A percentile compares a stretch with the other conserved stretches of the same genome.
phyloP scores from a whole-genome alignment of 2,113 vertebrate genomes.

The Nettapus auritus region DNA sequence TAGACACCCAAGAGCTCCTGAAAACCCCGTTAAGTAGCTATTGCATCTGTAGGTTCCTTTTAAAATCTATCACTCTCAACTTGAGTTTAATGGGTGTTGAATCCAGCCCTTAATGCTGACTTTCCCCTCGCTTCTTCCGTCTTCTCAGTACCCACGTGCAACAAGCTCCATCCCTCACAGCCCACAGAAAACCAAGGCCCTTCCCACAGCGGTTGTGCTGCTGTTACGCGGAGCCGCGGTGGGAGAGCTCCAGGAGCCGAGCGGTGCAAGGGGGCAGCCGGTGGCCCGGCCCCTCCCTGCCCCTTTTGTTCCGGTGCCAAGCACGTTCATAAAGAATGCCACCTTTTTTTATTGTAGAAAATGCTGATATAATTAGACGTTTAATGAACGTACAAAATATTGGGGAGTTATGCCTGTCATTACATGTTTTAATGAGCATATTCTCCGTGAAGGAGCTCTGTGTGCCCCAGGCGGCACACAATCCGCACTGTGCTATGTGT shows the following conservation, averaged over 20 bases:
- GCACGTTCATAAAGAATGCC: background rate
- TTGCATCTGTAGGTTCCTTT: background rate
- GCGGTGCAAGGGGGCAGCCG: rapidly evolving
- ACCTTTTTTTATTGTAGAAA: background rate
- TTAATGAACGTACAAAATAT: background rate
- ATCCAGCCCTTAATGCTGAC: background rate
- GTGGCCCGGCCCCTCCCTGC: background rate
- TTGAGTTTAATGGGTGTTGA: background rate
- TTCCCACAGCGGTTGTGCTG: rapidly evolving
- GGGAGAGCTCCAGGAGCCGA: background rate
- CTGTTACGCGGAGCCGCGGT: rapidly evolving
- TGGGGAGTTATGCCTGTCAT: conserved; percentile 29
- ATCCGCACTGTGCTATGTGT: background rate
- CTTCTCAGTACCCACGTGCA: rapidly evolving
- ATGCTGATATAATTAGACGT: background rate
- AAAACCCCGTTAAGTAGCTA: background rate
- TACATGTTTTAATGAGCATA: conserved; percentile 44
- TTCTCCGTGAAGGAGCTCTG: background rate
- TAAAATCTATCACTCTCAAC: background rate
- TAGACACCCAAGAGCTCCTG: background rate
- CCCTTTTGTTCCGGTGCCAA: background rate
- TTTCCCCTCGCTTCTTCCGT: background rate
- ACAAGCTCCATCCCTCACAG: background rate
- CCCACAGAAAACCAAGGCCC: background rate
- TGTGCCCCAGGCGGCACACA: background rate